Base-by-base conservation (phyloP, 2,888 invertebrate species). In the Polymixis flavicincta region DNA sequence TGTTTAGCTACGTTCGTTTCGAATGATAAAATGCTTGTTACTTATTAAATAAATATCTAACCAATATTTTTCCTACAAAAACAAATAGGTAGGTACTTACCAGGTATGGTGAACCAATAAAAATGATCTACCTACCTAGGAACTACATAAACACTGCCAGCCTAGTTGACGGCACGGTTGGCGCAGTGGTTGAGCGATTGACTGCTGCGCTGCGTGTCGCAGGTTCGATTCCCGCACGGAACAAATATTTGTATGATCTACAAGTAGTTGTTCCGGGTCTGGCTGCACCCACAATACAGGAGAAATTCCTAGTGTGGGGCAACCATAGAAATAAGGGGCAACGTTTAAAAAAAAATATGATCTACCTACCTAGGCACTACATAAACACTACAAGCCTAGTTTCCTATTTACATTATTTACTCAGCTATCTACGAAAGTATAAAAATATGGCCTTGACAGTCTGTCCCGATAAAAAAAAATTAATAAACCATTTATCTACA, bases 381-480 rank as follows among this genome's bases (percentile, higher is more conserved):
- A 42, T 25, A 9, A 67, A 55, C 7, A 55, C 19, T 37, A 25
- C 6, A 5, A 45, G 13, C 17, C 19, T 8, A 65, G 14, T 74
- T 74, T 67, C 37, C 37, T 50, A 32, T n/a, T 28, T 54, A 60
- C 11, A 28, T 45, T 48, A 54, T 28, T 45, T n/a, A n/a, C 13
- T 19, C 45, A 2, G 25, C 8, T 57, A 52, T 52, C 63, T 74
- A 14, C 1, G 5, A 37, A 32, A 60, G 17, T 37, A 22, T 42
- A 65, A 42, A 64, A 65, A 54, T 2, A 8, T n/a, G 32, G n/a
- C 65, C 74, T 79, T 74, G 60, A 48, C 54, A 42, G 45, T 22
- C 61, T n/a, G 37, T n/a, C 11, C 14, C n/a, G 74, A 78, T 74
- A 70, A 79, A 77, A 71, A 28, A 61, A 32, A 50, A 71, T 54